Base-by-base conservation (phyloP, 2,888 invertebrate species). In the Drosophila neutralis region DNA sequence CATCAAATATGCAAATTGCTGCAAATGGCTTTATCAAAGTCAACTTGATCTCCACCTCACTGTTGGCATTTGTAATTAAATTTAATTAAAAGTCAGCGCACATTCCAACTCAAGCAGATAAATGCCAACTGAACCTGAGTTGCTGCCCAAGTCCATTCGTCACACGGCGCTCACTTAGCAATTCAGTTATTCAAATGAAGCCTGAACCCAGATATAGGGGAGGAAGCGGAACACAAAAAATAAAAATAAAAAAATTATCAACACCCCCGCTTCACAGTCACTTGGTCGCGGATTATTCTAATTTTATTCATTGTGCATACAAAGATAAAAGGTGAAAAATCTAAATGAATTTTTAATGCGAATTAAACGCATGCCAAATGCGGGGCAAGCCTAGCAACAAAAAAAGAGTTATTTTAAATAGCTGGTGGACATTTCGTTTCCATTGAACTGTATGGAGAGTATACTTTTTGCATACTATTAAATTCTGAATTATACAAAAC, bases 241-340 rank as follows among this genome's bases (percentile, higher is more conserved):
- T 36, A 15, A 24, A 27, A 48, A 53, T 5, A 63, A 66, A 51
- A 71, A 74, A 72, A 74, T 78, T 82, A 85, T 83, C 80, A 86
- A 82, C 78, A 65, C 57, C 73, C 70, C 70, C 66, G 29, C 54
- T 68, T 73, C 52, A 66, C 78, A 70, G 73, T 69, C 76, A 73
- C 68, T 76, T 73, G 73, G 70, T 56, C 75, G 71, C 73, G 85
- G 85, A 84, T 87, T 85, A 86, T 84, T 85, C 84, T 87, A 85
- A 85, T 85, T 87, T 86, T 81, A 87, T 84, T 85, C 85, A 86
- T 87, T 84, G 85, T 81, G 85, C 84, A 81, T 75, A 74, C 84
- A 83, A 67, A 85, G 87, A 85, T 85, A 85, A 85, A 85, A 86
- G 83, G 87, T 84, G 81, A 84, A 83, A 84, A 84, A 79, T 84